A percentile compares a stretch with the other conserved stretches of the same genome.
Conservation (phyloP, 2,113 vertebrate species). For the Falco punctatus region DNA sequence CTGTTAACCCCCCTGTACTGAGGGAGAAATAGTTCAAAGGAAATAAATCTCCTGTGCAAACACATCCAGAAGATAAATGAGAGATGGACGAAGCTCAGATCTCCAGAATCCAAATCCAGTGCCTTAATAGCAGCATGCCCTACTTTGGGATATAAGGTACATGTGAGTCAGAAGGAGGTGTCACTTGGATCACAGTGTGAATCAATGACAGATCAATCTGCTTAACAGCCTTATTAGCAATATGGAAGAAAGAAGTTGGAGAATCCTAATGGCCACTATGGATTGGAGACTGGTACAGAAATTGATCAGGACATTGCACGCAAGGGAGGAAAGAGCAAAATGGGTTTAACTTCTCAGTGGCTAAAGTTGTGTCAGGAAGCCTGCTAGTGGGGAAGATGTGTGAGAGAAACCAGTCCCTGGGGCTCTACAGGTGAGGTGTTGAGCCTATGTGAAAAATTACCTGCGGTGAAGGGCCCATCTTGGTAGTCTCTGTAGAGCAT, state of each 20-base stretch:
- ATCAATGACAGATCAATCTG: background rate
- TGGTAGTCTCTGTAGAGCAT: background rate
- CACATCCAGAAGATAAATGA: background rate
- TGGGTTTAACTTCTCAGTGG: background rate
- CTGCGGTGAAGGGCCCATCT: background rate
- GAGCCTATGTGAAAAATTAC: background rate
- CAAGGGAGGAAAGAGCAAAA: background rate
- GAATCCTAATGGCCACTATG: background rate
- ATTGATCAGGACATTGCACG: accelerated
- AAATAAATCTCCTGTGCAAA: background rate
- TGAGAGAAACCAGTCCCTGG: background rate
- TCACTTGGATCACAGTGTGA: background rate
- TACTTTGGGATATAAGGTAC: background rate
- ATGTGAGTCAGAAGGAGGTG: background rate
- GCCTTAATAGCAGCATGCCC: background rate
- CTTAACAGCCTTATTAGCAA: background rate
- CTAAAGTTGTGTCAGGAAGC: background rate
- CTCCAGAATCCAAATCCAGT: background rate
- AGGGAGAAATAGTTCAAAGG: background rate
- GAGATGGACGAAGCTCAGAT: background rate
- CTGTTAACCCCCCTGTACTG: background rate
- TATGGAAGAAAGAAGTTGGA: background rate
- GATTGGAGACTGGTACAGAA: background rate
- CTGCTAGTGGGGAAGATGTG: accelerated
- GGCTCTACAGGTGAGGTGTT: background rate